Base-by-base conservation (phyloP, 2,888 invertebrate species). In the Matsumyia berberina region DNA sequence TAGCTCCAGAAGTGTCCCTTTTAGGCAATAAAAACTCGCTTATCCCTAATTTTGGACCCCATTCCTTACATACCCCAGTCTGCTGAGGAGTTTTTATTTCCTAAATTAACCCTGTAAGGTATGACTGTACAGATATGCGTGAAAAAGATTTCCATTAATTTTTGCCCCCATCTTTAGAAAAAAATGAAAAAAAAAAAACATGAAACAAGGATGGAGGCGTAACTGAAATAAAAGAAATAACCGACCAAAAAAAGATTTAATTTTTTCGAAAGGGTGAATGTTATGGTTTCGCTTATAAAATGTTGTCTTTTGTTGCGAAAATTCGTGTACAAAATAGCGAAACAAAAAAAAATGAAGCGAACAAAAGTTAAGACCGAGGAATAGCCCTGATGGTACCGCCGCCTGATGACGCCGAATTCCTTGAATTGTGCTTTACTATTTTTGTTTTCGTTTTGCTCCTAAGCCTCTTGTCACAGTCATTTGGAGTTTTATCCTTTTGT, bases 21-120 rank as follows among this genome's bases (percentile, higher is more conserved):
- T 69, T 70, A 8, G 62, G 64, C 49, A 73, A 85, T 79, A 80
- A 85, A 85, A 80, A 85, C 42, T 64, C 79, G 73, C 74, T 85
- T 85, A 79, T 85, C 74, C 66, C 33, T 74, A 79, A 79, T 79
- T 73, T 57, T 37, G n/a, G 69, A 42, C 51, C 53, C 60, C 9
- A 24, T 24, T 19, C 42, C 42, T 7, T 11, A 9, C 57, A 62
- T 42, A 35, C 33, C 31, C 49, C 19, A 39, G 12, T 17, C 19
- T 31, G n/a, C 39, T 12, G n/a, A 53, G 31, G 11, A 72, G 37
- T 12, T 46, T 51, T 19, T 64, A 44, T 73, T 73, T 66, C 69
- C 73, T 73, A 85, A 85, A 85, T 79, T 85, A 78, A 72, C 72
- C 80, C 62, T 58, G 24, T 12, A 57, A 79, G 79, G 49, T 64